phyloP scores from a whole-genome alignment of 2,888 invertebrate species.

The Drepana falcataria region DNA sequence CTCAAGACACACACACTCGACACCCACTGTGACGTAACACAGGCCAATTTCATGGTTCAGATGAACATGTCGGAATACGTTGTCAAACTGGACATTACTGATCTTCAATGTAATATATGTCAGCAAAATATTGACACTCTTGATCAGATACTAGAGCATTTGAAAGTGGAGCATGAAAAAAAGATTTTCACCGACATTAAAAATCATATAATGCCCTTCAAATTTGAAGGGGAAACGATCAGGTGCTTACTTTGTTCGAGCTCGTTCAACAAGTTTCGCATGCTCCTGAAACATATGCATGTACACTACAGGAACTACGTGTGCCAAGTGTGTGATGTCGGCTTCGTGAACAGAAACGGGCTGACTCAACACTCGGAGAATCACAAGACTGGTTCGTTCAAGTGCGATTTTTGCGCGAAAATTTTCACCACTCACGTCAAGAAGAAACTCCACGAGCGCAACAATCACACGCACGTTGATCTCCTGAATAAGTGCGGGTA shows the following conservation, averaged over 20 bases:
- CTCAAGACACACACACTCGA: conserved; percentile 33
- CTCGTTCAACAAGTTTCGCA: conserved; percentile 36
- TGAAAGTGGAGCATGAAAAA: conserved; percentile 28
- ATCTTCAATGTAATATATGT: conserved; percentile 33
- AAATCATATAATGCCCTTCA: conserved; percentile 49
- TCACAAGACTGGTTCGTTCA: conserved; percentile 30
- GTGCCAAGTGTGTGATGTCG: conserved; percentile 39
- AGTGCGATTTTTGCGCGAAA: conserved; percentile 54
- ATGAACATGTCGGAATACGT: conserved; percentile 24
- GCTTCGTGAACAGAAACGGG: conserved; percentile 32
- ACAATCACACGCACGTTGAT: conserved; percentile 19
- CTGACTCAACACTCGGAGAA: conserved; percentile 17
- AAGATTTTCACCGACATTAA: conserved; percentile 30
- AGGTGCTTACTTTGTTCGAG: conserved; percentile 38
- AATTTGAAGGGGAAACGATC: conserved; percentile 33
- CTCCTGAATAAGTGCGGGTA: conserved; percentile 28
- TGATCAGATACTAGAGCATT: conserved; percentile 31
- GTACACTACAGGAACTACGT: conserved; percentile 43
- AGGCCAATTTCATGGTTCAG: conserved; percentile 1
- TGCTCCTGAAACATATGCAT: conserved; percentile 43
- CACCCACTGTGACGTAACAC: conserved; percentile 12
- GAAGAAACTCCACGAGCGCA: conserved; percentile 49
- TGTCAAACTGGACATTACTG: conserved; percentile 38
- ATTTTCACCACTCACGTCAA: conserved; percentile 49
- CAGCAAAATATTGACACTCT: conserved; percentile 19